Percentiles rank a stretch among this genome's conserved stretches.
phyloP scores from a whole-genome alignment of 2,888 invertebrate genomes.

The Muscina levida region DNA sequence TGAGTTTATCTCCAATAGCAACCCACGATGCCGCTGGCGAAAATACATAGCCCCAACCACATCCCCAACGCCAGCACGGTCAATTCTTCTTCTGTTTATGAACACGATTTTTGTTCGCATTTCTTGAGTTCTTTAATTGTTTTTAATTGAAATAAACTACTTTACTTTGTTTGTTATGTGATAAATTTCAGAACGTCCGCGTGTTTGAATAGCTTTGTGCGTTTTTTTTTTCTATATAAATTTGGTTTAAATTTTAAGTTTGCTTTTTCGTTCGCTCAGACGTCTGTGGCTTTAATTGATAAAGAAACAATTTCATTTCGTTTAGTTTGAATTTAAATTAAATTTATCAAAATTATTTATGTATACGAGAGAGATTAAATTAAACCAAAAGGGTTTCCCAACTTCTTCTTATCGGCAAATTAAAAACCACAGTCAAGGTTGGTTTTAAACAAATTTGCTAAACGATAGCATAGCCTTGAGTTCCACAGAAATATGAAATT shows the following conservation, averaged over 20 bases:
- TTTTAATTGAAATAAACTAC: conserved; percentile 78
- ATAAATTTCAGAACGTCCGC: conserved; percentile 40
- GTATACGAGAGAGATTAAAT: too few relatives aligned
- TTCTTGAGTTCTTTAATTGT: conserved; percentile 72
- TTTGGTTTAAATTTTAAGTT: conserved; percentile 19
- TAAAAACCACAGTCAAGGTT: too few relatives aligned
- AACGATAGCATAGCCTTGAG: too few relatives aligned
- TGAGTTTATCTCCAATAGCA: too few relatives aligned
- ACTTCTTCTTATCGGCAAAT: too few relatives aligned
- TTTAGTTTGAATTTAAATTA: conserved; percentile 16
- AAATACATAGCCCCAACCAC: too few relatives aligned
- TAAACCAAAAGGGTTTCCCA: too few relatives aligned
- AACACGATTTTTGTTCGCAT: neutral
- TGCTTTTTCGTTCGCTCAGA: conserved; percentile 54
- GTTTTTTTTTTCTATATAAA: conserved; percentile 62
- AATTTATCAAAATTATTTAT: neutral
- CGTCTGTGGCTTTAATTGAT: conserved; percentile 40
- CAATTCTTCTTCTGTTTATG: neutral
- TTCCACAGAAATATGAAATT: too few relatives aligned
- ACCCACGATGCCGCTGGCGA: too few relatives aligned
- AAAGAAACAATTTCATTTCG: conserved; percentile 40
- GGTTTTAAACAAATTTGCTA: too few relatives aligned
- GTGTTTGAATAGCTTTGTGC: conserved; percentile 4
- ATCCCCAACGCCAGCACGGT: conserved; percentile 26
- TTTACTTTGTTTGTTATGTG: conserved; percentile 58